Conservation (phyloP, 2,797 vertebrate genomes). For the Epinephelus awoara region DNA sequence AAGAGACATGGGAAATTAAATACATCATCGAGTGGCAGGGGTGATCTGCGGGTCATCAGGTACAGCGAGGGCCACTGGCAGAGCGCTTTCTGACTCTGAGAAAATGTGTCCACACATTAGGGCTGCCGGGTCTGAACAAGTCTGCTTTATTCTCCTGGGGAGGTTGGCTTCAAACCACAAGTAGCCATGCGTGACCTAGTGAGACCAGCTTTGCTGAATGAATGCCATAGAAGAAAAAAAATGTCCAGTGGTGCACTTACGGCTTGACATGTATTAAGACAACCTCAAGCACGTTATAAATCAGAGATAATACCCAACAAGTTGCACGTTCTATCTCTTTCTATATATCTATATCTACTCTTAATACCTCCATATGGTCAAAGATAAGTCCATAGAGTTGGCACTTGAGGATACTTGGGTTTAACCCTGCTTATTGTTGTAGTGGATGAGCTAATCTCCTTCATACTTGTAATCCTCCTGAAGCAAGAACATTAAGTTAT, state of each 20-base stretch:
- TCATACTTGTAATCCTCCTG: slow-evolving; percentile 80
- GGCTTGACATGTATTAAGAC: slow-evolving; percentile 23
- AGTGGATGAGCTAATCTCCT: slow-evolving; percentile 73
- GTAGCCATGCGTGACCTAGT: slow-evolving; percentile 60
- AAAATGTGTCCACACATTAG: slow-evolving; percentile 77
- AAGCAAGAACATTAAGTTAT: slow-evolving; percentile 74
- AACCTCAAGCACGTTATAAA: slow-evolving; percentile 1
- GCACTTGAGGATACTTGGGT: slow-evolving; percentile 56
- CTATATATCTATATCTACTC: slow-evolving; percentile 27
- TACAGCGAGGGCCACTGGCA: slow-evolving; percentile 61
- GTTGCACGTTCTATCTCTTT: not conserved
- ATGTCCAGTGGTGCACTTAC: slow-evolving; percentile 12
- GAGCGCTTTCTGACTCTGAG: slow-evolving; percentile 67
- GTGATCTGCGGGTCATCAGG: slow-evolving; percentile 73
- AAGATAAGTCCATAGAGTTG: slow-evolving; percentile 54
- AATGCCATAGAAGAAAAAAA: slow-evolving; percentile 38
- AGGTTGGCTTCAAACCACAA: slow-evolving; percentile 66
- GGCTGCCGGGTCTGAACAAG: slow-evolving; percentile 52
- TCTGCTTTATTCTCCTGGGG: slow-evolving; percentile 67
- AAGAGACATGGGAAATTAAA: slow-evolving; percentile 73
- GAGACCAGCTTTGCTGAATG: slow-evolving; percentile 48
- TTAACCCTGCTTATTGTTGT: slow-evolving; percentile 77
- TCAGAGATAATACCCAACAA: not conserved
- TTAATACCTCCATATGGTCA: slow-evolving; percentile 44
- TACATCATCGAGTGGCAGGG: slow-evolving; percentile 68